Evolutionary conservation across 1,140 invertebrate species (phyloP).

Genomic region (Atta cephalotes): DNA sequence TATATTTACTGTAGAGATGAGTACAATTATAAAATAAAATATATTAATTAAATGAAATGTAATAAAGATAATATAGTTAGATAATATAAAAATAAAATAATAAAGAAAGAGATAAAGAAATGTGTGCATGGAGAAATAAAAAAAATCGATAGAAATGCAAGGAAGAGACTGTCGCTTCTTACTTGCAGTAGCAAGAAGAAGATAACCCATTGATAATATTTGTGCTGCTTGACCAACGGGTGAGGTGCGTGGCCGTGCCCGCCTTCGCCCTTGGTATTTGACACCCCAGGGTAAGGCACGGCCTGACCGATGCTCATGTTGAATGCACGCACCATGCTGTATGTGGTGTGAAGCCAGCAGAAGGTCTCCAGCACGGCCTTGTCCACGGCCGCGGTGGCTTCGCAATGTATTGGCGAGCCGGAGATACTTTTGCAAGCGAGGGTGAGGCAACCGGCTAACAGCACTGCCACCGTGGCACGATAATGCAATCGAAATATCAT

Average conservation of each 20-base stretch:
- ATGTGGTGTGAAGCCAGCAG: conserved; percentile 92
- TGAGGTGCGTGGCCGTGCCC: conserved; percentile 82
- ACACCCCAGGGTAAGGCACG: conserved; percentile 87
- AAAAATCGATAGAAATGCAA: background rate
- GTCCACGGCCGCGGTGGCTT: conserved; percentile 87
- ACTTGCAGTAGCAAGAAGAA: conserved; percentile 90
- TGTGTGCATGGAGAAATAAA: no score
- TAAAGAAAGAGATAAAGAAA: background rate
- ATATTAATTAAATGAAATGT: background rate
- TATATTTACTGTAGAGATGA: background rate
- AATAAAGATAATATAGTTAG: background rate
- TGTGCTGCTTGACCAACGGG: conserved; percentile 85
- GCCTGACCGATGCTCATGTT: conserved; percentile 85
- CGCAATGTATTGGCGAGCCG: conserved; percentile 89
- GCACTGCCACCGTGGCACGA: conserved; percentile 87
- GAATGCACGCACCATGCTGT: conserved; percentile 88
- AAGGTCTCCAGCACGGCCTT: conserved; percentile 90
- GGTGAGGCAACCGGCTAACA: conserved; percentile 86
- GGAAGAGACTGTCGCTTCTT: conserved; percentile 62
- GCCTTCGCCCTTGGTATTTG: conserved; percentile 82
- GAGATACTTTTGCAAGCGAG: conserved; percentile 88
- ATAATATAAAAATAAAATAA: background rate
- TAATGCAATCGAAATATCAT: conserved; percentile 89
- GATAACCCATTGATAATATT: conserved; percentile 90
- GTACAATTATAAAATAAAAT: background rate